Conservation (phyloP, 2,113 vertebrate genomes). For the Strigops habroptila region DNA sequence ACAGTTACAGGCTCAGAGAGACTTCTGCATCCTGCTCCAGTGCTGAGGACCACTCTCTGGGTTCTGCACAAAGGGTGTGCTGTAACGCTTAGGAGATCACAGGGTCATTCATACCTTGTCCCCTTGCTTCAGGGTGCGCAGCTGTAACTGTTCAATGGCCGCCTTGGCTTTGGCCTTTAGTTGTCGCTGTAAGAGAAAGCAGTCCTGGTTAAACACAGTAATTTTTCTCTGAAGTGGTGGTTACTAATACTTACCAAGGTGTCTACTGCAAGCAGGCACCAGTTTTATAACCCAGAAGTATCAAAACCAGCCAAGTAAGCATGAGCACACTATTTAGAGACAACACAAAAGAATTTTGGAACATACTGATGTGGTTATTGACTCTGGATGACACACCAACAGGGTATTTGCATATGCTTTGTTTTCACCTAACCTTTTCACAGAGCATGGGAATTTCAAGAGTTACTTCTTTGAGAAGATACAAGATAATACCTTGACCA, state of each 20-base stretch:
- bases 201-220: background rate
- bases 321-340: background rate
- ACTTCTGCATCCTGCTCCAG: background rate
- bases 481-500: background rate
- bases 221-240: background rate
- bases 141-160: constrained; percentile 82
- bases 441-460: background rate
- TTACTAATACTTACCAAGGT: background rate
- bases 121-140: constrained; percentile 83
- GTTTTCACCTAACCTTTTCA: background rate
- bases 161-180: constrained; percentile 86
- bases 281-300: background rate
- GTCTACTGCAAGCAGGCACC: background rate
- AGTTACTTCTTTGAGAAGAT: background rate
- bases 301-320: background rate
- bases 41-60: fast-evolving
- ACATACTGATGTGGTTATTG: background rate
- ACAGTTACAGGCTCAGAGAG: background rate
- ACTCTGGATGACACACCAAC: background rate
- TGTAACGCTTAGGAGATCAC: fast-evolving
- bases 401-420: background rate
- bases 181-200: constrained; percentile 71
- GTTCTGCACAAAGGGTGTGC: background rate
- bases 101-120: constrained; percentile 78
- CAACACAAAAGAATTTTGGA: background rate